Percentiles rank a stretch among this genome's conserved stretches.
phyloP scores from a whole-genome alignment of 2,113 vertebrate genomes.

The Peromyscus polionotus region DNA sequence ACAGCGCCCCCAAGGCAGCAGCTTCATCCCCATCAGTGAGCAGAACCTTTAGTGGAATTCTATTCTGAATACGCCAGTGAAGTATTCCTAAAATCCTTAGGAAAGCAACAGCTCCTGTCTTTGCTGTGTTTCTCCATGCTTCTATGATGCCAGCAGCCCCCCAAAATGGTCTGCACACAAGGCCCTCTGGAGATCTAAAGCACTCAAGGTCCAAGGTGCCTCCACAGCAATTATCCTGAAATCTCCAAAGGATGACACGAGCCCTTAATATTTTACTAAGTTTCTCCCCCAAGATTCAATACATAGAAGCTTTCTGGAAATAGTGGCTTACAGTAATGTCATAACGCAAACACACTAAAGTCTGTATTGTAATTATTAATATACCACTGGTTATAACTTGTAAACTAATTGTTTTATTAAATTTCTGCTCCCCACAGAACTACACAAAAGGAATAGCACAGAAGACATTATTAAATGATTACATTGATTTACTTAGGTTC shows the following conservation, averaged over 20 bases:
- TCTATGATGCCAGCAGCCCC: background rate
- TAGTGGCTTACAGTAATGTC: background rate
- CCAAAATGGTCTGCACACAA: background rate
- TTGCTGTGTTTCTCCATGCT: background rate
- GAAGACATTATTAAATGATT: constrained; percentile 17
- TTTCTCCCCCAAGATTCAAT: background rate
- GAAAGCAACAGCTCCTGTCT: background rate
- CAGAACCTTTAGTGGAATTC: background rate
- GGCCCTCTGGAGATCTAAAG: background rate
- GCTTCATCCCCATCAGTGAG: background rate
- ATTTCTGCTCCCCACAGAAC: background rate
- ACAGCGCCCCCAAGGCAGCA: background rate
- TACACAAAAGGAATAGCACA: background rate
- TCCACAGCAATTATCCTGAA: background rate
- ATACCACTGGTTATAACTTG: background rate
- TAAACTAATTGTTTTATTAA: constrained; percentile 32
- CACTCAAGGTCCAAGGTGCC: background rate
- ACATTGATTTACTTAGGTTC: background rate
- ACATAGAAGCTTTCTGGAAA: background rate
- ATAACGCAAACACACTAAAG: background rate
- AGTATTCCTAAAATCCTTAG: background rate
- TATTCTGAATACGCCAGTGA: background rate
- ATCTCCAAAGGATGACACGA: background rate
- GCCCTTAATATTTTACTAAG: constrained; percentile 4
- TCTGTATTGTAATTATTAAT: background rate